phyloP scores from a whole-genome alignment of 2,113 vertebrate genomes.

The Perca flavescens region DNA sequence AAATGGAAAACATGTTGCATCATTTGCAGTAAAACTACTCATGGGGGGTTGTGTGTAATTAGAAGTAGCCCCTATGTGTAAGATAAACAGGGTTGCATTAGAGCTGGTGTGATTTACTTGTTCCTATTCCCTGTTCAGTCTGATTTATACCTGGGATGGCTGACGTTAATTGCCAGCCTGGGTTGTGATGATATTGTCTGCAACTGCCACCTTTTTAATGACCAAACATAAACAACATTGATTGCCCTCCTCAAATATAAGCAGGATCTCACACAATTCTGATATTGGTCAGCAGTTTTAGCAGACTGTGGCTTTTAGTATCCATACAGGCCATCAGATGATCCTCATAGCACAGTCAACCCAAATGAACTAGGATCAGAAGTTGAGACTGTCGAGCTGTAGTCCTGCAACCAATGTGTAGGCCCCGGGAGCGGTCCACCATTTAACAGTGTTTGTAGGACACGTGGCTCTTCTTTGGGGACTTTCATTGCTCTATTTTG shows the following conservation, averaged over 20 bases:
- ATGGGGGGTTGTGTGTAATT: not conserved
- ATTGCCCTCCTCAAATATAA: too few species aligned
- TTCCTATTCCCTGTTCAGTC: not conserved
- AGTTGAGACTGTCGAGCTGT: not conserved
- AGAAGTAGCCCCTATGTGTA: conserved; percentile 1
- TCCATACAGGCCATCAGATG: not conserved
- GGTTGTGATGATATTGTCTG: not conserved
- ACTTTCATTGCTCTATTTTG: not conserved
- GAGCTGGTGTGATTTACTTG: not conserved
- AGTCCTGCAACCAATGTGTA: not conserved
- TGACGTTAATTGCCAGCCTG: not conserved
- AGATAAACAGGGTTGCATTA: conserved; percentile 6
- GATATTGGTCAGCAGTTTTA: too few species aligned
- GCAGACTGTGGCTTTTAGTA: not conserved
- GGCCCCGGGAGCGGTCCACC: not conserved
- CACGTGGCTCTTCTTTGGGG: not conserved
- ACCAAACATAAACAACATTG: not conserved
- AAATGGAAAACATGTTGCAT: conserved; percentile 51
- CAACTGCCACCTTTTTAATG: not conserved
- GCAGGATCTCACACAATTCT: not conserved
- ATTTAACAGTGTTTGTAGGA: not conserved
- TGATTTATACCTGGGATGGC: conserved; percentile 6
- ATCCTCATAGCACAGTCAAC: too few species aligned
- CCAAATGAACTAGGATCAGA: not conserved
- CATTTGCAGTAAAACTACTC: conserved; percentile 29